Conservation (phyloP, 2,888 invertebrate genomes). For the Philhelius pedissequus region DNA sequence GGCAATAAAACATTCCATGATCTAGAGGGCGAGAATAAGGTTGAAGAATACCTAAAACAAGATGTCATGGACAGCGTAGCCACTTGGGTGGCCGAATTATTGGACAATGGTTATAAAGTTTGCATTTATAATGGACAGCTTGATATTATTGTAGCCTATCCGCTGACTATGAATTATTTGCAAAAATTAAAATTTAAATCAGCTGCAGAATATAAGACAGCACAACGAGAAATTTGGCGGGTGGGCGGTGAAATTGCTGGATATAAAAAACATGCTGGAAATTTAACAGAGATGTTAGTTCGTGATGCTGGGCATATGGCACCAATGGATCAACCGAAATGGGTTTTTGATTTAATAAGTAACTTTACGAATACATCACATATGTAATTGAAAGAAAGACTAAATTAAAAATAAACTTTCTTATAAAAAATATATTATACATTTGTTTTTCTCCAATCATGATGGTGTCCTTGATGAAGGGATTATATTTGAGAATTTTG, state of each 20-base stretch:
- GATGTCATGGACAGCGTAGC: constrained; percentile 92
- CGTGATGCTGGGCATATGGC: constrained; percentile 91
- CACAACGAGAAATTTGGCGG: constrained; percentile 85
- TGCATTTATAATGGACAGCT: constrained; percentile 94
- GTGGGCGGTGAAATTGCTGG: constrained; percentile 86
- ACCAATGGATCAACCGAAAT: constrained; percentile 88
- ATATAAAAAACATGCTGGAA: constrained; percentile 86
- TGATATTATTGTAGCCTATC: constrained; percentile 94
- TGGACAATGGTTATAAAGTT: constrained; percentile 80
- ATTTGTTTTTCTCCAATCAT: too few relatives aligned
- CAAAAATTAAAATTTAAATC: constrained; percentile 85
- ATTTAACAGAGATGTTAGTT: constrained; percentile 86
- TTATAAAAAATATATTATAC: not conserved
- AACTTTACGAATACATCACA: constrained; percentile 80
- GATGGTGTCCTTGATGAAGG: too few relatives aligned
- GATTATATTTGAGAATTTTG: too few relatives aligned
- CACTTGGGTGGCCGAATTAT: constrained; percentile 84
- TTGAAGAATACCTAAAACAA: constrained; percentile 85
- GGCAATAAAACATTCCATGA: constrained; percentile 87
- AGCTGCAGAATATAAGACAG: constrained; percentile 83
- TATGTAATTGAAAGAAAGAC: not conserved
- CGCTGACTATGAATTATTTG: constrained; percentile 89
- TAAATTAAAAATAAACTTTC: not conserved
- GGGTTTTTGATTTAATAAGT: constrained; percentile 87
- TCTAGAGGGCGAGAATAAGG: constrained; percentile 79